phyloP scores from a whole-genome alignment of 64 coral and sea anemone genomes.

The Montipora efflorescens region DNA sequence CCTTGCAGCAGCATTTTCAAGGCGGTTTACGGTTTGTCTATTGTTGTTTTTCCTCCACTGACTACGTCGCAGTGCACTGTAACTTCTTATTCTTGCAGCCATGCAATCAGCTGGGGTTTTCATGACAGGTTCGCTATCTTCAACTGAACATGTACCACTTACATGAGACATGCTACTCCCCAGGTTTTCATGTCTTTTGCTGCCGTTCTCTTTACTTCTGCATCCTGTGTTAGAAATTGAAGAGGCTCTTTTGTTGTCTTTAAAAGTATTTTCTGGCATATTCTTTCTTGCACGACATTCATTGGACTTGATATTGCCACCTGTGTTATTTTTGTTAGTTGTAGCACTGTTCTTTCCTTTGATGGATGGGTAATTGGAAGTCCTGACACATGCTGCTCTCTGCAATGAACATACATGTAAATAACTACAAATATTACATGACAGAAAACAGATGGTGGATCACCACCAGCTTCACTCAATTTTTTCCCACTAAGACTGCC shows the following conservation, averaged over 20 bases:
- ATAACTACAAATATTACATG: background rate
- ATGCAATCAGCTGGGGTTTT: constrained; percentile 33
- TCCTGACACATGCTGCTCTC: background rate
- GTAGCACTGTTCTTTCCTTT: background rate
- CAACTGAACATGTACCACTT: background rate
- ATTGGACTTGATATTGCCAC: background rate
- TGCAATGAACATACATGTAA: background rate
- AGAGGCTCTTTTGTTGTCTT: background rate
- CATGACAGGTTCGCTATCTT: background rate
- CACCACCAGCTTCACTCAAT: too few species aligned
- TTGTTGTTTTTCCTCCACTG: constrained; percentile 21
- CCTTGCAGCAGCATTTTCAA: background rate
- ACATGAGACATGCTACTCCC: background rate
- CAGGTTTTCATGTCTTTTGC: background rate
- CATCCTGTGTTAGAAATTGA: background rate
- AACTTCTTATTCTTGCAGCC: constrained; percentile 63
- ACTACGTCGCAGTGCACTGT: constrained; percentile 45
- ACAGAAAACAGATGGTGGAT: too few species aligned
- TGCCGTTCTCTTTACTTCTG: background rate
- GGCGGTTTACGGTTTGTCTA: background rate
- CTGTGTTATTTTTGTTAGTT: background rate
- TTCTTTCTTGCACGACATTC: background rate
- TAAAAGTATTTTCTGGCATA: background rate
- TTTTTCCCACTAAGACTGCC: too few species aligned
- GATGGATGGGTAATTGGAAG: background rate